Evolutionary conservation across 2,797 vertebrate genomes (phyloP).

Genomic region (Tachyglossus aculeatus): DNA sequence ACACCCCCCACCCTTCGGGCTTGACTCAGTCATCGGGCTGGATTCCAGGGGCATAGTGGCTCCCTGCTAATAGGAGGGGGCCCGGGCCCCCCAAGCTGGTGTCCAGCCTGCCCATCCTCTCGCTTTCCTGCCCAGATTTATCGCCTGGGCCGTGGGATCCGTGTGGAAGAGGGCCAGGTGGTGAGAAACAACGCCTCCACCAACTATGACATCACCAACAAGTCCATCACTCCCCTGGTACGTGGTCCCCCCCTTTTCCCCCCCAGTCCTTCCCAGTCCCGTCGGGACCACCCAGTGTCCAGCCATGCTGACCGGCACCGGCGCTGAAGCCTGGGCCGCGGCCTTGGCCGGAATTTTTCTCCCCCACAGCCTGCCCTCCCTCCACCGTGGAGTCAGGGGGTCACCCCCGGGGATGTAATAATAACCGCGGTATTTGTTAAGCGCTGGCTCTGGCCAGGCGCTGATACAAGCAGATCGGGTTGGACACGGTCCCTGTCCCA

Average conservation of each 20-base stretch:
- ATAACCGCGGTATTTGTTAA: too few species aligned
- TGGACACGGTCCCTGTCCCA: too few species aligned
- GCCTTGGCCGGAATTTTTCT: neutral
- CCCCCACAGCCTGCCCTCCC: neutral
- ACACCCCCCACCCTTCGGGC: too few species aligned
- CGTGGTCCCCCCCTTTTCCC: too few species aligned
- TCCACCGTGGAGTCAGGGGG: neutral
- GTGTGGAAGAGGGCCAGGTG: slow-evolving; percentile 87
- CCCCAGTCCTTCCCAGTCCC: too few species aligned
- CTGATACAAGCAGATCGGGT: too few species aligned
- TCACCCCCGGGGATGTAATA: neutral
- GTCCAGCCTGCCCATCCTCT: rapidly evolving
- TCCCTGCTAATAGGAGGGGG: neutral
- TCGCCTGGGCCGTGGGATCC: slow-evolving; percentile 83
- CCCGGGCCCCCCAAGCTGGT: neutral
- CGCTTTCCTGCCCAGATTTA: slow-evolving; percentile 79
- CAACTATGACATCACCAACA: slow-evolving; percentile 86
- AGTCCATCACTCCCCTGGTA: slow-evolving; percentile 90
- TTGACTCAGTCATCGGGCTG: too few species aligned
- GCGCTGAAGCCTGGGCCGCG: neutral
- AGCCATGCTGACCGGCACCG: neutral
- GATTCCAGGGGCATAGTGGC: neutral
- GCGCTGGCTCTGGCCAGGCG: too few species aligned
- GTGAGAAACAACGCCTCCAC: slow-evolving; percentile 89
- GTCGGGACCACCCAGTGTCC: too few species aligned